phyloP scores from a whole-genome alignment of 2,797 vertebrate species.

The Rhinoraja longicauda region DNA sequence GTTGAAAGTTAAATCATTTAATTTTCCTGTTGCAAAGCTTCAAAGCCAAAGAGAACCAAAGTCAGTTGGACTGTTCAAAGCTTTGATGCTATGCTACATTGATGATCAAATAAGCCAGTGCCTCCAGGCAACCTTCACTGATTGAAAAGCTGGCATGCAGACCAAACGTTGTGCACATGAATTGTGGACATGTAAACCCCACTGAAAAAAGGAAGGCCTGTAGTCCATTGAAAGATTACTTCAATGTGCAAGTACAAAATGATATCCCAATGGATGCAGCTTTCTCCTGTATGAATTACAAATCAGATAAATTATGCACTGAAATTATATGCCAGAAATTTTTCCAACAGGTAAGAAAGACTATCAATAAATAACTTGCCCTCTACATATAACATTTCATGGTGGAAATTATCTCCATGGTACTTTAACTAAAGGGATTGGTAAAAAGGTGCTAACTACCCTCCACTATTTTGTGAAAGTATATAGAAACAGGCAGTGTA shows the following conservation, averaged over 20 bases:
- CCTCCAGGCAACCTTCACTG: neutral
- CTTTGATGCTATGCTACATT: neutral
- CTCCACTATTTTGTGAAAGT: neutral
- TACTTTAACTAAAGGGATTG: neutral
- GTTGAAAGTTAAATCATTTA: neutral
- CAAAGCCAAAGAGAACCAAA: neutral
- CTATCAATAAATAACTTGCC: neutral
- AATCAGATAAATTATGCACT: neutral
- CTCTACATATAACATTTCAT: neutral
- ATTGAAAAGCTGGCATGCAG: neutral
- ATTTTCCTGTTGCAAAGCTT: neutral
- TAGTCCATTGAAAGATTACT: neutral
- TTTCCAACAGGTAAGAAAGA: neutral
- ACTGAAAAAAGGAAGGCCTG: neutral
- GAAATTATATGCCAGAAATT: neutral
- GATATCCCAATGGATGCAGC: neutral
- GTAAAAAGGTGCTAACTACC: neutral
- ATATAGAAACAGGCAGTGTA: too few relatives aligned
- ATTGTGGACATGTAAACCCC: neutral
- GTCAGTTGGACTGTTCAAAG: neutral
- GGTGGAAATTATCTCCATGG: neutral
- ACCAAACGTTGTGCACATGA: neutral
- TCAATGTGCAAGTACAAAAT: neutral
- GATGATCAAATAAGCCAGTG: neutral
- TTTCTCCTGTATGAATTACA: neutral